Evolutionary conservation across 2,888 invertebrate species (phyloP).

Genomic region (Phyllotreta cruciferae): DNA sequence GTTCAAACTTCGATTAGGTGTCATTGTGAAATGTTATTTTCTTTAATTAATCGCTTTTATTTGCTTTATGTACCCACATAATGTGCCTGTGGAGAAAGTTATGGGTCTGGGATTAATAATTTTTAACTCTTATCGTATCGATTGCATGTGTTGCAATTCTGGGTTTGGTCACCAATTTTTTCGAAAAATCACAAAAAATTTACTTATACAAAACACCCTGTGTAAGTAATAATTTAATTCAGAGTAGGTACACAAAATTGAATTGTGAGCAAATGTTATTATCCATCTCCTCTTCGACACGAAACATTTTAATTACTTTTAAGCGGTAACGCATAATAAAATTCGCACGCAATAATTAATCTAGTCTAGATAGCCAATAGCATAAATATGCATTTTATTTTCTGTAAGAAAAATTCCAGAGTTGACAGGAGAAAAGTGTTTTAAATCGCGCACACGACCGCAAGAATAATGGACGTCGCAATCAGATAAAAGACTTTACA

Average conservation of each 20-base stretch:
- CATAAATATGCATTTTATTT: background rate
- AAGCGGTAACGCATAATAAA: too few species aligned
- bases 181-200: background rate
- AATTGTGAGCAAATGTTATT: too few species aligned
- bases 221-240: background rate
- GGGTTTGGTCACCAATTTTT: slow-evolving; percentile 16
- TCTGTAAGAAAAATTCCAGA: background rate
- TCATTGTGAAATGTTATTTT: slow-evolving; percentile 26
- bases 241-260: too few species aligned
- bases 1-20: slow-evolving; percentile 19
- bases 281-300: too few species aligned
- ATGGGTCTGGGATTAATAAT: slow-evolving; percentile 4
- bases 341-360: background rate
- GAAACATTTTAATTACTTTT: too few species aligned
- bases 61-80: slow-evolving; percentile 1
- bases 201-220: background rate
- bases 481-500: background rate
- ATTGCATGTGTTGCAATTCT: slow-evolving; percentile 10
- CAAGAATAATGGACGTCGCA: background rate
- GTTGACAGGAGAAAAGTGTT: slow-evolving; percentile 5
- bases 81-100: slow-evolving; percentile 7
- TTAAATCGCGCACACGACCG: background rate
- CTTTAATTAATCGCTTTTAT: slow-evolving; percentile 25
- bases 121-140: slow-evolving; percentile 11
- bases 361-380: slow-evolving; percentile 3